A percentile compares a stretch with the other conserved stretches of the same genome.
phyloP scores from a whole-genome alignment of 2,797 vertebrate genomes.

The Sphaeramia orbicularis region DNA sequence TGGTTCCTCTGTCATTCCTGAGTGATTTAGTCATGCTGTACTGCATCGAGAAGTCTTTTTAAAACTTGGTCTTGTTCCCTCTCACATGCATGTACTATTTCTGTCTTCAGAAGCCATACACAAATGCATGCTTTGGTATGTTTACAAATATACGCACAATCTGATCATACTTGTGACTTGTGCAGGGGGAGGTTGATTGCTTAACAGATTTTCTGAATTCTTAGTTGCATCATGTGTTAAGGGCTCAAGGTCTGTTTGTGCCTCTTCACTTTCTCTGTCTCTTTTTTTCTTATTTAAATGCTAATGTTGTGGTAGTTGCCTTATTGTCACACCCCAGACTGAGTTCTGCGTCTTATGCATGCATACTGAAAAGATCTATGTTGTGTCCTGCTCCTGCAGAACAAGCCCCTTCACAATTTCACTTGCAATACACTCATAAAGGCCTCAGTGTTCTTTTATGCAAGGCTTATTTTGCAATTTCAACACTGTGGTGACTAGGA shows the following conservation, averaged over 20 bases:
- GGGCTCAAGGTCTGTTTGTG: background rate
- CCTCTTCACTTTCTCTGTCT: background rate
- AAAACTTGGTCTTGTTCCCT: constrained; percentile 56
- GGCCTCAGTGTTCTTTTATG: constrained; percentile 53
- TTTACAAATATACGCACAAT: constrained; percentile 41
- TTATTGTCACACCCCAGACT: constrained; percentile 41
- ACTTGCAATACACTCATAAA: constrained; percentile 50
- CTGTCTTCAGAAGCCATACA: constrained; percentile 49
- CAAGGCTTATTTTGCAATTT: constrained; percentile 45
- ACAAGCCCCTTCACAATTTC: constrained; percentile 62
- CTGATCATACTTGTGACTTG: constrained; percentile 33
- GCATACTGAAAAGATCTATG: constrained; percentile 59
- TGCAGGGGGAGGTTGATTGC: background rate
- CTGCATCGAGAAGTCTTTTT: constrained; percentile 67
- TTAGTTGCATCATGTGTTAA: background rate
- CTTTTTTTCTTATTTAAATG: constrained; percentile 1
- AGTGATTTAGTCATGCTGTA: constrained; percentile 77
- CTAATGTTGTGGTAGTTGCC: constrained; percentile 25
- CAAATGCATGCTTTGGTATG: constrained; percentile 37
- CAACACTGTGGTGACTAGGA: constrained; percentile 7
- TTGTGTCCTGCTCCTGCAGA: constrained; percentile 55
- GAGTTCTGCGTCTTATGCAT: constrained; percentile 43
- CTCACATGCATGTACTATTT: constrained; percentile 71
- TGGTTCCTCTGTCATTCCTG: constrained; percentile 82
- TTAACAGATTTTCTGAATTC: too few relatives aligned